A percentile compares a stretch with the other conserved stretches of the same genome.
These are phyloP conservation scores for Acronicta leporina DNA, from an alignment of 2,888 invertebrate species.

Conservation along the genomic window DNA sequence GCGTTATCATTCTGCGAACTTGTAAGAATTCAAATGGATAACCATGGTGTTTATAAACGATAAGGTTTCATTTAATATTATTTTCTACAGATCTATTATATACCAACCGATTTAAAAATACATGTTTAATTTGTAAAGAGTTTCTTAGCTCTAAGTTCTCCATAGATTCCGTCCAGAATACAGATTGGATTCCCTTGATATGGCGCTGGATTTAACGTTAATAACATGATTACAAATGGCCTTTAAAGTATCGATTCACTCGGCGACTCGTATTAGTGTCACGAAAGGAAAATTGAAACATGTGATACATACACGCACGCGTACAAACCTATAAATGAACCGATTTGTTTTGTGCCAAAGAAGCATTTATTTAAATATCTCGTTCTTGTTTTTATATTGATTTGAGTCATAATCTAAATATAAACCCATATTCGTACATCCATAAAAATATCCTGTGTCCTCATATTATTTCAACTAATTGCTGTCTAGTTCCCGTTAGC, in stretches of 20 bases:
- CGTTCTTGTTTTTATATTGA: constrained; percentile 4
- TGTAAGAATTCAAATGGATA: constrained; percentile 28
- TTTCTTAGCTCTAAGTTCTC: neutral
- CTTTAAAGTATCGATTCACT: constrained; percentile 46
- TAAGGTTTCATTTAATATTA: constrained; percentile 18
- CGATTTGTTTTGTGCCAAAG: neutral
- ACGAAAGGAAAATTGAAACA: constrained; percentile 38
- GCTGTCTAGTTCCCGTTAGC: constrained; percentile 16
- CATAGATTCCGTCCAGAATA: neutral
- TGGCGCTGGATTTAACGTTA: constrained; percentile 40
- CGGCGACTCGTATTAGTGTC: constrained; percentile 33
- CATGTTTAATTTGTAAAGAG: neutral
- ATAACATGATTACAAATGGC: constrained; percentile 42
- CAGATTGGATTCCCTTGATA: constrained; percentile 30
- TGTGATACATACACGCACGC: constrained; percentile 7
- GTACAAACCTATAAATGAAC: constrained; percentile 7
- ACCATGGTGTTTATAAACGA: constrained; percentile 15
- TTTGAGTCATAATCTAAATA: constrained; percentile 22
- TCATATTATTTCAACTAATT: constrained; percentile 20
- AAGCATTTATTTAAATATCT: constrained; percentile 9
- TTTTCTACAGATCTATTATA: neutral
- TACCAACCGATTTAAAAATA: neutral
- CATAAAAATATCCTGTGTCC: constrained; percentile 18
- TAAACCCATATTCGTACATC: constrained; percentile 4
- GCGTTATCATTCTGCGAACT: constrained; percentile 10